phyloP scores from a whole-genome alignment of 1,140 invertebrate species.

The Hermatobates lingyangjiaoensis region DNA sequence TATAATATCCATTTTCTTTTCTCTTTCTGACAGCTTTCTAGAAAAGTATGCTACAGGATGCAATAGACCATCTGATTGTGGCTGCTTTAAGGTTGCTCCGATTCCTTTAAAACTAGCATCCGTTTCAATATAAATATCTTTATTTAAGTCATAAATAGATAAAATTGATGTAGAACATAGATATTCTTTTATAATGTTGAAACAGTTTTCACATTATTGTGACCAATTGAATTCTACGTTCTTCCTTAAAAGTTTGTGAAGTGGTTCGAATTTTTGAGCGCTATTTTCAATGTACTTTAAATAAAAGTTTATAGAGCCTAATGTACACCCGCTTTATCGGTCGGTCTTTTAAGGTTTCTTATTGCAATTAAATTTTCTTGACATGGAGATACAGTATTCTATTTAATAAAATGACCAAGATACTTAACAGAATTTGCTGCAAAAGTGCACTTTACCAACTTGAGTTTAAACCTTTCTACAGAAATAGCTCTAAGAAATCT shows the following conservation, averaged over 20 bases:
- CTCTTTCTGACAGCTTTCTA: background rate
- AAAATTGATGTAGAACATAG: conserved; percentile 22
- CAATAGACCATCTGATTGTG: conserved; percentile 1
- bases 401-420: conserved; percentile 17
- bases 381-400: conserved; percentile 15
- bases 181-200: conserved; percentile 21
- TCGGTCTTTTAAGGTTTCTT: conserved; percentile 13
- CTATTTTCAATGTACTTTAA: conserved; percentile 18
- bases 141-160: conserved; percentile 17
- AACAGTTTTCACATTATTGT: conserved; percentile 20
- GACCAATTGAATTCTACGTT: conserved; percentile 20
- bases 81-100: background rate
- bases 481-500: conserved; percentile 11
- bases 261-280: conserved; percentile 19
- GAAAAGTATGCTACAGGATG: conserved; percentile 15
- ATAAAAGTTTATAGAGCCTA: conserved; percentile 17
- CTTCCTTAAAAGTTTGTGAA: conserved; percentile 21
- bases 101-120: conserved; percentile 19
- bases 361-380: conserved; percentile 18
- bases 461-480: conserved; percentile 21
- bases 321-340: conserved; percentile 14
- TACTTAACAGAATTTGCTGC: conserved; percentile 18
- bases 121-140: conserved; percentile 18
- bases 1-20: conserved; percentile 18
- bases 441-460: conserved; percentile 22